phyloP scores from a whole-genome alignment of 1,140 invertebrate species.

The Aphidius ervi region DNA sequence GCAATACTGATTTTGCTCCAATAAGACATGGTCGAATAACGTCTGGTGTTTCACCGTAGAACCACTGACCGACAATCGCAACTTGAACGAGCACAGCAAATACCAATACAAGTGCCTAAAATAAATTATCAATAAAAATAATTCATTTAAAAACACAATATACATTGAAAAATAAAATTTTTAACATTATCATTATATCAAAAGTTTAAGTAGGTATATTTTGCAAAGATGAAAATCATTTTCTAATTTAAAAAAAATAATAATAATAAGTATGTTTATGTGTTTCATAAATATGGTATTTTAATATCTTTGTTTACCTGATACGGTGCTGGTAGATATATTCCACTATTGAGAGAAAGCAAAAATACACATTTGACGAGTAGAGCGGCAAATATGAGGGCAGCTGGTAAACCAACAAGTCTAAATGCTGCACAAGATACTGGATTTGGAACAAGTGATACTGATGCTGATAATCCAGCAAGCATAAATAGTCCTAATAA shows the following conservation, averaged over 20 bases:
- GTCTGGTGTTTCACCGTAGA: conserved; percentile 66
- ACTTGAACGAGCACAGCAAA: conserved; percentile 88
- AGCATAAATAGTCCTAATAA: conserved; percentile 81
- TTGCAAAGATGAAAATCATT: too few species aligned
- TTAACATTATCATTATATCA: background rate
- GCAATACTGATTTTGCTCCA: conserved; percentile 28
- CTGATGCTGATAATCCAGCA: conserved; percentile 74
- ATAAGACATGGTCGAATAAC: conserved; percentile 54
- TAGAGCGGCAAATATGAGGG: conserved; percentile 85
- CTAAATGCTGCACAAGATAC: conserved; percentile 79
- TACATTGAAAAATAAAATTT: too few species aligned
- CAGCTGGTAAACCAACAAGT: conserved; percentile 80
- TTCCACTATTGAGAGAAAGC: conserved; percentile 83
- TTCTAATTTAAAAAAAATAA: background rate
- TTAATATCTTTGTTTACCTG: conserved; percentile 50
- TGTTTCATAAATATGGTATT: too few species aligned
- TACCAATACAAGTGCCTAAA: conserved; percentile 75
- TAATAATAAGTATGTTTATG: background rate
- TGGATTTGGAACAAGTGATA: conserved; percentile 73
- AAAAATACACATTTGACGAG: conserved; percentile 93
- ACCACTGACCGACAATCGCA: conserved; percentile 83
- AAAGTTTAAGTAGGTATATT: conserved; percentile 8
- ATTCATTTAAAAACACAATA: too few species aligned
- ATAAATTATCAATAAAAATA: conserved; percentile 13
- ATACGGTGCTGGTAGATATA: conserved; percentile 90